phyloP scores from a whole-genome alignment of 1,140 invertebrate species.

The Phymastichus coffea region DNA sequence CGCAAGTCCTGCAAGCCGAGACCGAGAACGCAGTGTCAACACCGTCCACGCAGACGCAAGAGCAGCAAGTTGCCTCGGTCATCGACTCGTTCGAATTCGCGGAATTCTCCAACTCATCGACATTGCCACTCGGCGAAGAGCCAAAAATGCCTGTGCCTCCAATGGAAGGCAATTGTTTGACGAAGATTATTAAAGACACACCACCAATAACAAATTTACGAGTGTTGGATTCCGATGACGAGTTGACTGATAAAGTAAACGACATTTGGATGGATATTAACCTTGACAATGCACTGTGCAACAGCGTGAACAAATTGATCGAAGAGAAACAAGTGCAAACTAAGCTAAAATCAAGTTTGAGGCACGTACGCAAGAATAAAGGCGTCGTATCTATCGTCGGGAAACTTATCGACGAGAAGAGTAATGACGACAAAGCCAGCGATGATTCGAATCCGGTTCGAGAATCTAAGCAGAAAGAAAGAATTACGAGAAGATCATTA shows the following conservation, averaged over 20 bases:
- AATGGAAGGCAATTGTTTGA: slow-evolving; percentile 41
- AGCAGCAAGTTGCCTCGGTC: slow-evolving; percentile 20
- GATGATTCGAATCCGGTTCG: background rate
- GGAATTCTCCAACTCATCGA: slow-evolving; percentile 29
- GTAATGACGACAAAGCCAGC: background rate
- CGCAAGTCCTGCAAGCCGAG: no score
- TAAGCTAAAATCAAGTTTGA: no score
- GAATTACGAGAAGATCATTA: slow-evolving; percentile 6
- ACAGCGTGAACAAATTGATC: background rate
- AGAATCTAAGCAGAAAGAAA: slow-evolving; percentile 5
- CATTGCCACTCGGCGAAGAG: slow-evolving; percentile 35
- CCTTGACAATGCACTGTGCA: slow-evolving; percentile 24
- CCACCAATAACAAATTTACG: slow-evolving; percentile 38
- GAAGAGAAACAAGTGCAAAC: slow-evolving; percentile 19
- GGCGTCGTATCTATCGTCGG: background rate
- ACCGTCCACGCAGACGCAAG: slow-evolving; percentile 8
- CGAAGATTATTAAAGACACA: slow-evolving; percentile 41
- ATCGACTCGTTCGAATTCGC: slow-evolving; percentile 32
- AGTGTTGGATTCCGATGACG: slow-evolving; percentile 37
- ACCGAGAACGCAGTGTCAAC: background rate
- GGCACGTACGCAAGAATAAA: background rate
- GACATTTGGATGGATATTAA: slow-evolving; percentile 40
- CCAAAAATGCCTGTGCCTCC: slow-evolving; percentile 34
- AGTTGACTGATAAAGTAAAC: slow-evolving; percentile 35
- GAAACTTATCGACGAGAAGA: no score